phyloP scores from a whole-genome alignment of 2,888 invertebrate genomes.

The Ypsolopha scabrella region DNA sequence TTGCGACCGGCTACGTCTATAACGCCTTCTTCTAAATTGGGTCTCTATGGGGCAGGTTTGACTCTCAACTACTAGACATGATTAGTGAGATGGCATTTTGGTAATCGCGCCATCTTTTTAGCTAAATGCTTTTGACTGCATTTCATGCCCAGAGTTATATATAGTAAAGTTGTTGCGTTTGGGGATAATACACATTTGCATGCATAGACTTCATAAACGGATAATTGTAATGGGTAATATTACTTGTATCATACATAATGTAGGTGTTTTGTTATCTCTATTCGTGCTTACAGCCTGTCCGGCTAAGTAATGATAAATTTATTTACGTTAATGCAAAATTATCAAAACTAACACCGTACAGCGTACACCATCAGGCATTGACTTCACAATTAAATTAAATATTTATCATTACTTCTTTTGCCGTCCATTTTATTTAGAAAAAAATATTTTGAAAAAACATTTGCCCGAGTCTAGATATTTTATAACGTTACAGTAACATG shows the following conservation, averaged over 20 bases:
- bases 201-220: background rate
- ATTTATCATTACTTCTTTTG: too few relatives aligned
- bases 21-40: slow-evolving; percentile 63
- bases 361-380: too few relatives aligned
- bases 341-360: too few relatives aligned
- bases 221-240: background rate
- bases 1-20: slow-evolving; percentile 71
- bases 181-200: background rate
- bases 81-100: slow-evolving; percentile 23
- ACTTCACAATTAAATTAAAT: too few relatives aligned
- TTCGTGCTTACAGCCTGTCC: too few relatives aligned
- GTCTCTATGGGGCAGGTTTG: slow-evolving; percentile 56
- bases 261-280: too few relatives aligned
- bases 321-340: too few relatives aligned
- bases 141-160: background rate
- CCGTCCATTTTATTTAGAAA: too few relatives aligned
- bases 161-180: background rate
- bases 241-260: background rate
- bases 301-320: too few relatives aligned
- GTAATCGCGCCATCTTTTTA: background rate
- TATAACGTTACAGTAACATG: too few relatives aligned
- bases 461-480: too few relatives aligned
- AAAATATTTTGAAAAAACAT: too few relatives aligned
- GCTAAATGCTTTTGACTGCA: background rate
- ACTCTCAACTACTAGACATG: slow-evolving; percentile 23